Base-by-base conservation (phyloP, 2,113 vertebrate species). In the Cyprinodon variegatus region DNA sequence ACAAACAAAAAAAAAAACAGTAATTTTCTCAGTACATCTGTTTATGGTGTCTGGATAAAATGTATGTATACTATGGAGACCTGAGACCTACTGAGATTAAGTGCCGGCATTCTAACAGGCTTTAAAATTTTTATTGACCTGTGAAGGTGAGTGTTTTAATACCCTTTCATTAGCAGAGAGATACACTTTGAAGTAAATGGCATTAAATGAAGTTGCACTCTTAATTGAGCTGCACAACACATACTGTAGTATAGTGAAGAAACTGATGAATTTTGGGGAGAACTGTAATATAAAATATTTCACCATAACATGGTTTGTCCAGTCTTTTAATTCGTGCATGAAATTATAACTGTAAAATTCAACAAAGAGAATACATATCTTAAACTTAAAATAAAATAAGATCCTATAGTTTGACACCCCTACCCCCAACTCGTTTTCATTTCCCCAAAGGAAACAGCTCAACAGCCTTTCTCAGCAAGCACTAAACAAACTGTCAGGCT, bases 141-240 rank as follows among this genome's bases (percentile, higher is more conserved):
- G 83, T 93, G 91, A 93, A 93, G 86, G 91, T 90, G 86, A 92
- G 70, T 71, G 83, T 86, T 85, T 92, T 88, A 92, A 92, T 89
- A 82, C 82, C 85, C 75, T 72, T 83, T 88, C 69, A 81, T 88
- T 72, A 83, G 75, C 83, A 82, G 76, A 84, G 83, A 76, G 78
- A 82, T n/a, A 38, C 15, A 43, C 64, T 41, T 64, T 86, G 76
- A 77, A 85, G 82, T 77, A 91, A 90, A 94, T 90, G 85, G 60
- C 29, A 29, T 29, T 29, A 29, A 29, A 29, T 29, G 29, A 29
- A 29, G 82, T 92, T 89, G 88, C 82, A 73, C 63, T 50, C 76
- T 81, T 91, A 91, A 91, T 84, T 89, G 77, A 89, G 87, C 90
- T 86, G 76, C 88, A 82, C 82, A 73, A 73, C 76, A 86, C 87